Evolutionary conservation across 2,113 vertebrate genomes (phyloP).

Genomic region (Paramisgurnus dabryanus): DNA sequence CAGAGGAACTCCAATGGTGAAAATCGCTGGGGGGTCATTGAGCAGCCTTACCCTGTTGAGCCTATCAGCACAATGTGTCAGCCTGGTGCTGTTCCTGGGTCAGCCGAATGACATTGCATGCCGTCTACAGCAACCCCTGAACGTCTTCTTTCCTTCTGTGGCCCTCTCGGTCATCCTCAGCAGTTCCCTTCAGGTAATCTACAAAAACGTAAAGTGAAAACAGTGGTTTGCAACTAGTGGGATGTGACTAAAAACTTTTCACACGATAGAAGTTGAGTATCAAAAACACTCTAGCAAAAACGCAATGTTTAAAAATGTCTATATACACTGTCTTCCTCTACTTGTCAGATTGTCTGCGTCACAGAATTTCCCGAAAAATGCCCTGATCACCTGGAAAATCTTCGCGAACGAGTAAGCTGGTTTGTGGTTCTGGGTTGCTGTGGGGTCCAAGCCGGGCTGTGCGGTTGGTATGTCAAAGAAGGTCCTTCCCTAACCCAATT

Average conservation of each 20-base stretch:
- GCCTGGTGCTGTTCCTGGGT: conserved; percentile 77
- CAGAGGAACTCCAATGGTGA: conserved; percentile 68
- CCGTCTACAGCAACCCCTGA: conserved; percentile 69
- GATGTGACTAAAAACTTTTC: too few species aligned
- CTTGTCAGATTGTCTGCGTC: conserved; percentile 73
- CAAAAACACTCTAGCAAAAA: too few species aligned
- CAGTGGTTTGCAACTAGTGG: too few species aligned
- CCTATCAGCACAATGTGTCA: conserved; percentile 71
- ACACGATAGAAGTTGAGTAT: too few species aligned
- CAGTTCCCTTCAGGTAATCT: conserved; percentile 76
- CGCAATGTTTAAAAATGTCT: too few species aligned
- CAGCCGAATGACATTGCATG: conserved; percentile 69
- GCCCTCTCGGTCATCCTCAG: conserved; percentile 76
- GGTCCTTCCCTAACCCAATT: conserved; percentile 55
- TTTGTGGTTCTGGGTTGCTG: conserved; percentile 68
- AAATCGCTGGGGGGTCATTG: conserved; percentile 69
- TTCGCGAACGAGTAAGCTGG: conserved; percentile 67
- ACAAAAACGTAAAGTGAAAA: not conserved
- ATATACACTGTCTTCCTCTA: conserved; percentile 25
- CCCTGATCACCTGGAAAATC: conserved; percentile 57
- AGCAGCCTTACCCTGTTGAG: conserved; percentile 68
- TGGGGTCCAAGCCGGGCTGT: conserved; percentile 68
- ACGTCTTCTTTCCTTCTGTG: conserved; percentile 73
- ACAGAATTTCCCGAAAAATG: conserved; percentile 73
- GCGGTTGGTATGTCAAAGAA: conserved; percentile 66